phyloP scores from a whole-genome alignment of 2,888 invertebrate species.

The Phengaris arion region DNA sequence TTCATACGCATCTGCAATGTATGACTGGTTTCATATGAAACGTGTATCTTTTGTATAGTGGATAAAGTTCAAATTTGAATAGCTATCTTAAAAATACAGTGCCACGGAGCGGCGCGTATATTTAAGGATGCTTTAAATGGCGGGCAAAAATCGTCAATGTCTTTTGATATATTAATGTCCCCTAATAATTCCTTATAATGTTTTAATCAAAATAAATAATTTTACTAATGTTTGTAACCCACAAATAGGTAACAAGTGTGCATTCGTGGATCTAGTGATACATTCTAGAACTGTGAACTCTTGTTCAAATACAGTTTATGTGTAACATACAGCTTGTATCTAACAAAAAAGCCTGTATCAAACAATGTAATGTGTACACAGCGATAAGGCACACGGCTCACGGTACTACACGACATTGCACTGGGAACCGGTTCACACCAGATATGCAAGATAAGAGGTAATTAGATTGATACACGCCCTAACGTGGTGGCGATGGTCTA shows the following conservation, averaged over 20 bases:
- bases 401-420: slow-evolving; percentile 40
- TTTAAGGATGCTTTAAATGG: no score
- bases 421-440: slow-evolving; percentile 41
- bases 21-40: no score
- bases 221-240: no score
- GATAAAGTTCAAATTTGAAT: no score
- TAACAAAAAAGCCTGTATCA: background rate
- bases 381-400: slow-evolving; percentile 34
- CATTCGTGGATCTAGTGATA: background rate
- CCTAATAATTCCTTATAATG: no score
- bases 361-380: slow-evolving; percentile 26
- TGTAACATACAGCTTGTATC: background rate
- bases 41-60: no score
- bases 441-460: slow-evolving; percentile 38
- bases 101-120: no score
- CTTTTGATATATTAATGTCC: no score
- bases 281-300: background rate
- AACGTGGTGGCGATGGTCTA: background rate
- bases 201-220: no score
- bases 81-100: no score
- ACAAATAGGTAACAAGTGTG: background rate
- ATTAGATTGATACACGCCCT: slow-evolving; percentile 37
- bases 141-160: no score
- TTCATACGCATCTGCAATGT: no score
- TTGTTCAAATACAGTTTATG: background rate